Base-by-base conservation (phyloP, 2,113 vertebrate genomes). In the Varanus komodoensis region DNA sequence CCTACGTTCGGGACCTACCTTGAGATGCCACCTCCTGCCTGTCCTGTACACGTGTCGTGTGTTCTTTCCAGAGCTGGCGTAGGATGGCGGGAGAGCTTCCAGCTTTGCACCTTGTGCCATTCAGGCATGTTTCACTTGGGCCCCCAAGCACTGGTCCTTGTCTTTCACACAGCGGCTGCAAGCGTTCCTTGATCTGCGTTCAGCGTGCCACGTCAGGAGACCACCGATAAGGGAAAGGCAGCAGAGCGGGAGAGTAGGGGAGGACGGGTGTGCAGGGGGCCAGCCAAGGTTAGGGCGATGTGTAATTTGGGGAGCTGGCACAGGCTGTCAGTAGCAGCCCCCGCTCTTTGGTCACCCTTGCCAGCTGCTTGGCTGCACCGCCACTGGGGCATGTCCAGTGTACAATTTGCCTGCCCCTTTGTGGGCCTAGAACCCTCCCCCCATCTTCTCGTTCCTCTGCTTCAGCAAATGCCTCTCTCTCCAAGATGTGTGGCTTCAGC, bases 1-100 rank as follows among this genome's bases (percentile, higher is more conserved):
- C 93, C 88, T 64, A 11, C 82, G 87, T 61, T 1, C 74, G 69
- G 87, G 11, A 91, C 86, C 86, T 52, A 89, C 90, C 91, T 89
- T 52, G 21, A 75, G 15, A 54, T 71, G 82, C 75, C 21, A 0
- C 69, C 50, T 79, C 25, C n/a, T 71, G 9, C 87, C 87, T 61
- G 64, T 80, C 54, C 52, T 80, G 0, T 57, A 78, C 0, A 4
- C 87, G 91, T 91, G 81, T 82, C 89, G 80, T 11, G 32, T 57
- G 79, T 29, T 87, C 74, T 95, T 64, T 80, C 89, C 84, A 50
- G 23, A 23, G 27, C 57, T 25, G 6, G 4, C 6, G 44, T 25
- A 32, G 50, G 69, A 84, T 38, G 34, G 19, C 84, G 91, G 68
- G 0, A 71, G 0, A 69, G 25, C 85, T 54, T 12, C 25, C 6